Evolutionary conservation across 2,888 invertebrate species (phyloP).

Genomic region (Netelia virgata): DNA sequence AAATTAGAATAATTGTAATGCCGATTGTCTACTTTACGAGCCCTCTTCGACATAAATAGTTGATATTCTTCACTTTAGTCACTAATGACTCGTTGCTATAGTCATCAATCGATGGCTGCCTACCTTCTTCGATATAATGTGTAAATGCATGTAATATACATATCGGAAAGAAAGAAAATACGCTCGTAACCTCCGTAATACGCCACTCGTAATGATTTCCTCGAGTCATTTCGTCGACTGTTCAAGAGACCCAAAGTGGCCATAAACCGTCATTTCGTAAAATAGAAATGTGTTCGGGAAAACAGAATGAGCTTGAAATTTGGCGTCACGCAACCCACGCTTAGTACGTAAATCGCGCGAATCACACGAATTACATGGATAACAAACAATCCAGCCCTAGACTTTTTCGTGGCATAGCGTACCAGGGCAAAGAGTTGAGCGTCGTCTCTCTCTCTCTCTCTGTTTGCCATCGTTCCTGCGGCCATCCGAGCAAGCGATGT

Average conservation of each 20-base stretch:
- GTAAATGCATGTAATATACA: neutral
- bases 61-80: neutral
- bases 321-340: slow-evolving; percentile 35
- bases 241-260: neutral
- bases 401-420: neutral
- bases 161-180: neutral
- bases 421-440: slow-evolving; percentile 25
- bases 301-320: slow-evolving; percentile 37
- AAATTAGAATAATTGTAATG: too few species aligned
- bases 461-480: slow-evolving; percentile 22
- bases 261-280: slow-evolving; percentile 6
- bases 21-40: too few species aligned
- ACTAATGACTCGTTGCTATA: slow-evolving; percentile 37
- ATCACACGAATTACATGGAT: slow-evolving; percentile 47
- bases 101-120: slow-evolving; percentile 6
- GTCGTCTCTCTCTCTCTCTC: slow-evolving; percentile 7
- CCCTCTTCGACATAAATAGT: too few species aligned
- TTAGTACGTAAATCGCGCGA: slow-evolving; percentile 31
- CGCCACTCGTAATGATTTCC: slow-evolving; percentile 27
- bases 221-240: neutral
- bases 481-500: slow-evolving; percentile 50
- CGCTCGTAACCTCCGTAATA: neutral
- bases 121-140: neutral
- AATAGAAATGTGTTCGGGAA: slow-evolving; percentile 26
- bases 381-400: slow-evolving; percentile 30